Evolutionary conservation across 2,113 vertebrate species (phyloP).

Genomic region (Gambusia holbrooki): DNA sequence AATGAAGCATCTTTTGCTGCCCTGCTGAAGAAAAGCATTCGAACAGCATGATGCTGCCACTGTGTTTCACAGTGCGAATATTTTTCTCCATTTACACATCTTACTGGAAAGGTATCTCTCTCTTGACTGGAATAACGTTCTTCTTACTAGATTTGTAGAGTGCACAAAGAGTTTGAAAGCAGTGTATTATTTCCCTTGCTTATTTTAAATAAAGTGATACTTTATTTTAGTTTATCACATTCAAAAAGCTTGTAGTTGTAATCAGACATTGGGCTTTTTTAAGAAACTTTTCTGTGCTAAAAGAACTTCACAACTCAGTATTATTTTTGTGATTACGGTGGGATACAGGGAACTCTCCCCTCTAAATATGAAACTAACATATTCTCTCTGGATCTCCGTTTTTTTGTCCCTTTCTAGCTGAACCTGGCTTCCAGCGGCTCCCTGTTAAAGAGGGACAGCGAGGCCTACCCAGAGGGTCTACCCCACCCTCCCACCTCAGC

Average conservation of each 20-base stretch:
- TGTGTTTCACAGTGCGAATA: neutral
- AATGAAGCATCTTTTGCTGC: no score
- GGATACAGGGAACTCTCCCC: no score
- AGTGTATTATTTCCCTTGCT: neutral
- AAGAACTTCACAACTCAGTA: no score
- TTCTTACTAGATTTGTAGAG: no score
- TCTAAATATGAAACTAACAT: neutral
- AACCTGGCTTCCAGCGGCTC: conserved; percentile 91
- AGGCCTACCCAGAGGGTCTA: conserved; percentile 92
- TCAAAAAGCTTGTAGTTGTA: neutral
- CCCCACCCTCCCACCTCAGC: conserved; percentile 97
- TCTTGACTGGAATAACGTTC: no score
- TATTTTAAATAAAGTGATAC: neutral
- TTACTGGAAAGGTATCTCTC: no score
- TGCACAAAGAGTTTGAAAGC: neutral
- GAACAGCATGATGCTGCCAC: no score
- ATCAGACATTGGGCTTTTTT: neutral
- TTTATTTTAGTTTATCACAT: neutral
- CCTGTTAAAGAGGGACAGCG: conserved; percentile 92
- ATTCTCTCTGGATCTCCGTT: neutral
- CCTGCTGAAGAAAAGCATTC: no score
- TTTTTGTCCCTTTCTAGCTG: conserved; percentile 74
- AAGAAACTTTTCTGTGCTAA: no score
- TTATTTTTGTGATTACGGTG: no score
- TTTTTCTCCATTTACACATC: neutral